Conservation (phyloP, 2,888 invertebrate species). For the Bellardia pandia region DNA sequence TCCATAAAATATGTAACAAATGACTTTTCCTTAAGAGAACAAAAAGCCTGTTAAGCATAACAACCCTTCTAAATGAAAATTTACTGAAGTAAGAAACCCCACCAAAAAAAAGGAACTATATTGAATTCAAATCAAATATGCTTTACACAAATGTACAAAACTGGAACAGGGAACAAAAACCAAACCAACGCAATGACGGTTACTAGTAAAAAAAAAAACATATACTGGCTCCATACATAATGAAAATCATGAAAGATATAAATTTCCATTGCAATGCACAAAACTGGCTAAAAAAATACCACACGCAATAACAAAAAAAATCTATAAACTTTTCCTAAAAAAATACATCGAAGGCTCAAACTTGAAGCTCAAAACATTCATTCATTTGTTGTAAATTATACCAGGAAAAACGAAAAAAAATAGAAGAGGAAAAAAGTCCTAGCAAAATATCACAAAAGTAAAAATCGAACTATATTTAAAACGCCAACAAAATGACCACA, state of each 20-base stretch:
- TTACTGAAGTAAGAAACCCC: conserved; percentile 8
- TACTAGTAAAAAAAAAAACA: background rate
- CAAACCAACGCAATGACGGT: conserved; percentile 19
- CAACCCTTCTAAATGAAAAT: conserved; percentile 35
- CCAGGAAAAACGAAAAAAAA: background rate
- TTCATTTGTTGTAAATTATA: background rate
- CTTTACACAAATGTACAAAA: conserved; percentile 49
- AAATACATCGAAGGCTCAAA: background rate
- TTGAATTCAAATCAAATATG: conserved; percentile 53
- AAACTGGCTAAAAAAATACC: conserved; percentile 39
- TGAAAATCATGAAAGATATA: conserved; percentile 58
- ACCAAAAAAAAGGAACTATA: conserved; percentile 24
- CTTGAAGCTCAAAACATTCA: conserved; percentile 22
- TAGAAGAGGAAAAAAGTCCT: background rate
- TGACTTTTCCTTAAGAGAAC: conserved; percentile 44
- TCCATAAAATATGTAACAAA: conserved; percentile 44
- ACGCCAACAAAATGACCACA: conserved; percentile 62
- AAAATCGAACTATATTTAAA: conserved; percentile 66
- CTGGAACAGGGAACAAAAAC: conserved; percentile 2
- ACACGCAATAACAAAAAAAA: conserved; percentile 25
- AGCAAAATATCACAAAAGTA: conserved; percentile 13
- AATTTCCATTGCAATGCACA: conserved; percentile 67
- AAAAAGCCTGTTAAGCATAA: background rate
- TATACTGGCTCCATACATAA: conserved; percentile 10
- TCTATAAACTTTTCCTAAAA: conserved; percentile 12